A percentile compares a stretch with the other conserved stretches of the same genome.
phyloP scores from a whole-genome alignment of 2,888 invertebrate genomes.

The Ophion ellenae region DNA sequence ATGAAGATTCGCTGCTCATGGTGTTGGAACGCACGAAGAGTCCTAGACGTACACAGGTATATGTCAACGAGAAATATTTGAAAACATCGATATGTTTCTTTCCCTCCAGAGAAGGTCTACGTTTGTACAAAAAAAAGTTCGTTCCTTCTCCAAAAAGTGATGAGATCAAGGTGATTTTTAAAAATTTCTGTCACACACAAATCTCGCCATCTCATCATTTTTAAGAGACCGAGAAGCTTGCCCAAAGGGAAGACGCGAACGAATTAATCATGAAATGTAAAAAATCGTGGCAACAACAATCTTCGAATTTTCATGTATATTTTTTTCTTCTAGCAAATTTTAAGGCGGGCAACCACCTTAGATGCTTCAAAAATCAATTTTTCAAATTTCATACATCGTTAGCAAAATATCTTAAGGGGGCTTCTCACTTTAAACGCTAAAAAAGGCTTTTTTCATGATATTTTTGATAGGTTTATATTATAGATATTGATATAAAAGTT shows the following conservation, averaged over 20 bases:
- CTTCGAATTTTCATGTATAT: not conserved
- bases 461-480: no score
- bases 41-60: slow-evolving; percentile 57
- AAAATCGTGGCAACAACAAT: not conserved
- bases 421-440: no score
- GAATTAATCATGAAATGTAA: not conserved
- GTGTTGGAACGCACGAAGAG: slow-evolving; percentile 65
- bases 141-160: not conserved
- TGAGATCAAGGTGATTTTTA: not conserved
- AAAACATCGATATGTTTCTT: not conserved
- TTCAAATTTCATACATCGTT: no score
- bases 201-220: not conserved
- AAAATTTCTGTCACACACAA: not conserved
- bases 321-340: not conserved
- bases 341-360: not conserved
- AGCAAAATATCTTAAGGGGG: no score
- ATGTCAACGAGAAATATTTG: slow-evolving; percentile 42
- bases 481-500: no score
- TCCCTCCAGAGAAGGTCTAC: not conserved
- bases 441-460: no score
- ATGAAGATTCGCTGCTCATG: slow-evolving; percentile 65
- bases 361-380: no score
- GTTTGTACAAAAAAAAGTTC: not conserved
- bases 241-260: not conserved
- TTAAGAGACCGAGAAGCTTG: not conserved